Conservation (phyloP, 2,888 invertebrate genomes). For the Mesorhabditis spiculigera region DNA sequence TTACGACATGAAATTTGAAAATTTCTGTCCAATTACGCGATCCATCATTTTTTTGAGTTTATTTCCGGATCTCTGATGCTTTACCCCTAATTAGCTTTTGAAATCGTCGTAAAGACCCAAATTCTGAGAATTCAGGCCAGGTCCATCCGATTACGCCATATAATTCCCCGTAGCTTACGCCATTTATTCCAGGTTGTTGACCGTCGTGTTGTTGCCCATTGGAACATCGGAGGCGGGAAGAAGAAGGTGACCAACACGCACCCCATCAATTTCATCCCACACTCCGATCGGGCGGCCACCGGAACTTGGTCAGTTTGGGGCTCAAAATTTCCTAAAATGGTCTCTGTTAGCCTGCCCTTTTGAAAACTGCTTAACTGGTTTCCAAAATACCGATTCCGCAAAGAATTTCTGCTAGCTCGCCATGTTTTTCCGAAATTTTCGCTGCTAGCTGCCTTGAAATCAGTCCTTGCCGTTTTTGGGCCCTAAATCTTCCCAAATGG, state of each 20-base stretch:
- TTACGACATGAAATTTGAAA: no score
- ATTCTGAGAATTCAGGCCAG: not conserved
- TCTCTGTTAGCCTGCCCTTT: no score
- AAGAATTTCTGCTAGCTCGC: no score
- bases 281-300: conserved; percentile 21
- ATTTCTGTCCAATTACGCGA: no score
- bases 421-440: no score
- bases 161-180: not conserved
- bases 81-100: not conserved
- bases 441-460: no score
- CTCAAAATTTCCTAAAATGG: no score
- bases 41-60: not conserved
- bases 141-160: not conserved
- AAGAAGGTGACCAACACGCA: conserved; percentile 49
- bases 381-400: conserved; percentile 31
- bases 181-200: conserved; percentile 20
- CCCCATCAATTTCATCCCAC: conserved; percentile 47
- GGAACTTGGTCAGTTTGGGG: conserved; percentile 6
- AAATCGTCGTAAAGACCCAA: not conserved
- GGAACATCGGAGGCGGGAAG: conserved; percentile 54
- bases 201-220: conserved; percentile 49
- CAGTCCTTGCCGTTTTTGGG: no score
- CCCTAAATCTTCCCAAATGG: no score
- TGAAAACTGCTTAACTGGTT: no score
- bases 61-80: not conserved